Conservation (phyloP, 2,888 invertebrate species). For the Heliconius ismenius region DNA sequence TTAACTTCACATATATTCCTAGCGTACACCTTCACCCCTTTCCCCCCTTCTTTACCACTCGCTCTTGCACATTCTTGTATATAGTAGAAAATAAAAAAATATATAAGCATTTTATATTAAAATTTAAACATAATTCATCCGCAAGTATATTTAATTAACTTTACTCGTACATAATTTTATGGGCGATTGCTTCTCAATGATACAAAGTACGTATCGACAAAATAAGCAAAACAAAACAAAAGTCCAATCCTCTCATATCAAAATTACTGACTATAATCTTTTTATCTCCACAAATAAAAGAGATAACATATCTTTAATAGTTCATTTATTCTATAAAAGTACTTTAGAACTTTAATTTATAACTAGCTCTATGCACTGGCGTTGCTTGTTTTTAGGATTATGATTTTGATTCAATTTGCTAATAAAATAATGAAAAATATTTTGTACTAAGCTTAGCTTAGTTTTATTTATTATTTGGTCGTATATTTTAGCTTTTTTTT, state of each 20-base stretch:
- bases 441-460: no score
- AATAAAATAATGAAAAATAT: background rate
- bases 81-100: no score
- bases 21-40: no score
- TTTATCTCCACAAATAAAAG: slow-evolving; percentile 24
- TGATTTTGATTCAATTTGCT: background rate
- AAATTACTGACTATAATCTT: slow-evolving; percentile 34
- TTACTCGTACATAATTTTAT: slow-evolving; percentile 10
- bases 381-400: background rate
- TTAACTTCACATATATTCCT: no score
- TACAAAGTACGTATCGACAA: slow-evolving; percentile 22
- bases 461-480: no score
- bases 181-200: slow-evolving; percentile 15
- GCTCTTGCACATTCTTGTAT: no score
- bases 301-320: slow-evolving; percentile 16
- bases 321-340: slow-evolving; percentile 7
- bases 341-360: background rate
- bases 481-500: no score
- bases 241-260: slow-evolving; percentile 32
- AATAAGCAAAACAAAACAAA: slow-evolving; percentile 29
- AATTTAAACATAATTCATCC: background rate
- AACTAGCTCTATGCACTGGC: background rate
- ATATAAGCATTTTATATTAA: background rate
- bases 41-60: no score
- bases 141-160: slow-evolving; percentile 28